These are phyloP conservation scores for Aradus depressus DNA, from an alignment of 2,888 invertebrate species.

Conservation along the genomic window DNA sequence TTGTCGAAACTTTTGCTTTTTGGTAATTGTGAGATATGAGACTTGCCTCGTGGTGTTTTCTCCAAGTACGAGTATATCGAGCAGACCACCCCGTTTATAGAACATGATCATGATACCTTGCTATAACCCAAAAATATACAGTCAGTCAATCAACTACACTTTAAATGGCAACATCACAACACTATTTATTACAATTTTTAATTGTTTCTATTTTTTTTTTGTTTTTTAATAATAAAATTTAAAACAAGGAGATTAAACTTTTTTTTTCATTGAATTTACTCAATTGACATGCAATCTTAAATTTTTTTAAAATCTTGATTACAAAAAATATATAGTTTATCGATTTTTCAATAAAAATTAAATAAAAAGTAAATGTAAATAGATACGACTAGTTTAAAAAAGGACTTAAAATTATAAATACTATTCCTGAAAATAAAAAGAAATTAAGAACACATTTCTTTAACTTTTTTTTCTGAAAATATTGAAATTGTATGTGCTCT, in stretches of 20 bases:
- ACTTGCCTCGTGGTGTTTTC: slow-evolving; percentile 28
- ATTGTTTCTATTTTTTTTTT: no score
- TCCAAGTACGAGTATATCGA: no score
- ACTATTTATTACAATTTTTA: slow-evolving; percentile 6
- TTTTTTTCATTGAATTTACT: slow-evolving; percentile 5
- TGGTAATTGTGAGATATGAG: slow-evolving; percentile 20
- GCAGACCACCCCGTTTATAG: slow-evolving; percentile 26
- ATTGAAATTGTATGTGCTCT: slow-evolving; percentile 7
- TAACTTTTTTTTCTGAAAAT: slow-evolving; percentile 8
- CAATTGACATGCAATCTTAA: no score
- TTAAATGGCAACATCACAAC: slow-evolving; percentile 15
- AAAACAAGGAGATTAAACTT: background rate
- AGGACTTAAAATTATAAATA: no score
- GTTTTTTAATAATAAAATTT: slow-evolving; percentile 3
- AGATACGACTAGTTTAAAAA: no score
- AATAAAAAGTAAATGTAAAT: no score
- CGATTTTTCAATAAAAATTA: no score
- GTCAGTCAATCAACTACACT: slow-evolving; percentile 26
- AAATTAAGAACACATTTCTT: no score
- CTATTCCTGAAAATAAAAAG: no score
- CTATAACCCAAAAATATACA: slow-evolving; percentile 28
- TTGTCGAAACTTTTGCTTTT: slow-evolving; percentile 19
- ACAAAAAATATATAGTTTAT: no score
- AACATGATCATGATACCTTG: slow-evolving; percentile 28
- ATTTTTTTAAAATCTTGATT: no score